These are phyloP conservation scores for Lasiommata megera DNA, from an alignment of 2,888 invertebrate species.

Conservation along the genomic window DNA sequence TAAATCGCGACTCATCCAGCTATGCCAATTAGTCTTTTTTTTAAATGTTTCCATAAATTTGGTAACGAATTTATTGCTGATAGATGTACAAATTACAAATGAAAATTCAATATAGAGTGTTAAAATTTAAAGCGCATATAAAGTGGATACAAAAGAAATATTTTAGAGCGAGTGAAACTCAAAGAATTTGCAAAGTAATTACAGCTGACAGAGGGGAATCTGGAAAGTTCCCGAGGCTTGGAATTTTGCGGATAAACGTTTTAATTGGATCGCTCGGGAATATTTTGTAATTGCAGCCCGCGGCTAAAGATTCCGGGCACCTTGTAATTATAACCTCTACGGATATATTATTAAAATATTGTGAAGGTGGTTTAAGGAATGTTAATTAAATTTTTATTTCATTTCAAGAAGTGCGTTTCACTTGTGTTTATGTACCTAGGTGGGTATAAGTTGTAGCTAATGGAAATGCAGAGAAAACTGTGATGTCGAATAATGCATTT, in stretches of 20 bases:
- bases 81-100: too few relatives aligned
- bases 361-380: conserved; percentile 7
- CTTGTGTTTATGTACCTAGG: neutral
- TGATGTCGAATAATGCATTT: too few relatives aligned
- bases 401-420: neutral
- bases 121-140: neutral
- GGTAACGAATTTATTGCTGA: too few relatives aligned
- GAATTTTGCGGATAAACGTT: conserved; percentile 77
- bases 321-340: conserved; percentile 28
- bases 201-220: conserved; percentile 46
- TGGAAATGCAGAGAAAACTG: too few relatives aligned
- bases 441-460: neutral
- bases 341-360: conserved; percentile 4
- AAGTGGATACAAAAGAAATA: conserved; percentile 23
- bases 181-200: conserved; percentile 53
- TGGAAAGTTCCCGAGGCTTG: conserved; percentile 66
- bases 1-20: too few relatives aligned
- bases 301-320: conserved; percentile 36
- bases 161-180: conserved; percentile 52
- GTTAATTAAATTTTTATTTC: neutral
- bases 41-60: too few relatives aligned
- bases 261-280: conserved; percentile 75
- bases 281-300: conserved; percentile 72
- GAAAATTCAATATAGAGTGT: too few relatives aligned
- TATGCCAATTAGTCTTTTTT: too few relatives aligned